These are phyloP conservation scores for Rhyacichthys aspro DNA, from an alignment of 2,797 vertebrate genomes.

Conservation along the genomic window DNA sequence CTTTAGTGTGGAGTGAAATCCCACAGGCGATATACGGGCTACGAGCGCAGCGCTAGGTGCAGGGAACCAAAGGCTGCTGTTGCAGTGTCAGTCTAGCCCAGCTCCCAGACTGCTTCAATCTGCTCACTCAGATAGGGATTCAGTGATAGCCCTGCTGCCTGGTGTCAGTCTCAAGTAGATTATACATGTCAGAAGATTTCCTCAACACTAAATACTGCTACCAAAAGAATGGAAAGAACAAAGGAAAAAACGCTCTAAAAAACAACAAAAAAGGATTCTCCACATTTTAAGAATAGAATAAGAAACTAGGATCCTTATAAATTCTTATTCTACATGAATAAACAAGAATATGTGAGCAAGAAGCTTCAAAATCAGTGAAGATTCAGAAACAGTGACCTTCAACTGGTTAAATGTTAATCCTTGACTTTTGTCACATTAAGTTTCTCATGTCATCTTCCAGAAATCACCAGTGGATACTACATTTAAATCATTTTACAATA, in stretches of 20 bases:
- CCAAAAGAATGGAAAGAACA: background rate
- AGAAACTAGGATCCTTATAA: background rate
- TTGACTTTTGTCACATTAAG: too few species aligned
- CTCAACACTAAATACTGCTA: slow-evolving; percentile 19
- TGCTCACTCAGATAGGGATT: slow-evolving; percentile 42
- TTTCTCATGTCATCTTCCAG: too few species aligned
- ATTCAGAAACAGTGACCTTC: too few species aligned
- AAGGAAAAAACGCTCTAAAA: background rate
- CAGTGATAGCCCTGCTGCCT: slow-evolving; percentile 33
- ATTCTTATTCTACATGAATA: background rate
- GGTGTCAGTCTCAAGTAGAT: slow-evolving; percentile 52
- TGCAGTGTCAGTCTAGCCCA: slow-evolving; percentile 50
- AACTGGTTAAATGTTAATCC: too few species aligned
- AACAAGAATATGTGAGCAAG: too few species aligned
- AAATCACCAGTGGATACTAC: too few species aligned
- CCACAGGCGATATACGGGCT: slow-evolving; percentile 59
- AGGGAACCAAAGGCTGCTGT: slow-evolving; percentile 43
- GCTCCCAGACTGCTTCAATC: slow-evolving; percentile 44
- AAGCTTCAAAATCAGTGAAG: too few species aligned
- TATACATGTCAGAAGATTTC: slow-evolving; percentile 51
- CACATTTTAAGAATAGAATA: background rate
- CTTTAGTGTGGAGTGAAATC: slow-evolving; percentile 67
- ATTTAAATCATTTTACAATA: too few species aligned
- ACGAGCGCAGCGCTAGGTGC: slow-evolving; percentile 45
- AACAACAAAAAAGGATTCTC: background rate